Percentiles rank a stretch among this genome's conserved stretches.
These are phyloP conservation scores for Resseliella maxima DNA, from an alignment of 2,888 invertebrate species.

Conservation along the genomic window DNA sequence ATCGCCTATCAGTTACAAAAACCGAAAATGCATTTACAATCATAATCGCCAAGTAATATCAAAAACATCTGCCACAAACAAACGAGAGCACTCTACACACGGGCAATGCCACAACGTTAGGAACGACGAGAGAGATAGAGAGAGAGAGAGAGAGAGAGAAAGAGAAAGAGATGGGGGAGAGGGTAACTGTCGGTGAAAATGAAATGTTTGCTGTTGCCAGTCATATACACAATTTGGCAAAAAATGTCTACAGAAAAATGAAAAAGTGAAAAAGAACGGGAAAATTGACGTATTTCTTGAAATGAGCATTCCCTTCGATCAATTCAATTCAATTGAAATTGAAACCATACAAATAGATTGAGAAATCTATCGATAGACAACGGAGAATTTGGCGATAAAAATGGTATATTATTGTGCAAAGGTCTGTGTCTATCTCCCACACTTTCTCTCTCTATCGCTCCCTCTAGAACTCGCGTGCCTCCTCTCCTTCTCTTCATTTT, in stretches of 20 bases:
- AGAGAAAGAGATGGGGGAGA: too few relatives aligned
- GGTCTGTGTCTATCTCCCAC: neutral
- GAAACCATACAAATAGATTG: neutral
- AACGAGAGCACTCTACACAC: neutral
- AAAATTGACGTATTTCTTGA: neutral
- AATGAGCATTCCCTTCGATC: neutral
- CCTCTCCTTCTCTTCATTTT: too few relatives aligned
- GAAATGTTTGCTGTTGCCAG: too few relatives aligned
- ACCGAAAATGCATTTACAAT: neutral
- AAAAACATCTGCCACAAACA: neutral
- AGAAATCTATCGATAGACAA: conserved; percentile 10
- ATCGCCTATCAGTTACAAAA: neutral
- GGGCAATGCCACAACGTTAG: neutral
- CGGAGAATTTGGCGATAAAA: neutral
- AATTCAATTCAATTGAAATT: neutral
- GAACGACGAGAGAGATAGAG: too few relatives aligned
- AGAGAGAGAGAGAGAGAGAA: too few relatives aligned
- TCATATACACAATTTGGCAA: neutral
- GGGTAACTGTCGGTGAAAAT: too few relatives aligned
- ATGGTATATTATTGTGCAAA: neutral
- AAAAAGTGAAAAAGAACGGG: neutral
- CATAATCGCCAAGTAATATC: neutral
- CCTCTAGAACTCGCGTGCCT: too few relatives aligned
- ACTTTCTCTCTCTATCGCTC: too few relatives aligned
- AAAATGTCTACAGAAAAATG: neutral